phyloP scores from a whole-genome alignment of 2,113 vertebrate genomes.

The Natator depressus region DNA sequence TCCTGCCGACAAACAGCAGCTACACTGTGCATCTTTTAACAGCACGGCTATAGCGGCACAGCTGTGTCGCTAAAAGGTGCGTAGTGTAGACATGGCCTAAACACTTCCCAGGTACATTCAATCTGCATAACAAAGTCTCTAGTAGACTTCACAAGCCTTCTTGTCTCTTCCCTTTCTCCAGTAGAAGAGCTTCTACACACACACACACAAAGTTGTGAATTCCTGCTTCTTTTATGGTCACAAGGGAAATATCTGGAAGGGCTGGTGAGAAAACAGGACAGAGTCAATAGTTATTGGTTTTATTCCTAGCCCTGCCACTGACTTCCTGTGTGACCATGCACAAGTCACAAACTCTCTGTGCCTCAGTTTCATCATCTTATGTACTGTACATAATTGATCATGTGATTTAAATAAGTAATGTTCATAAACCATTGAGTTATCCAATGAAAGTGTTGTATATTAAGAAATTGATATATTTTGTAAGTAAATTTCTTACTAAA shows the following conservation, averaged over 20 bases:
- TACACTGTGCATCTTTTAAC: too few relatives aligned
- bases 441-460: conserved; percentile 31
- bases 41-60: too few relatives aligned
- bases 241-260: conserved; percentile 60
- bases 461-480: conserved; percentile 48
- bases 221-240: conserved; percentile 50
- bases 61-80: too few relatives aligned
- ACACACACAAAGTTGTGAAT: conserved; percentile 47
- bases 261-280: conserved; percentile 37
- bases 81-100: background rate
- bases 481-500: conserved; percentile 47
- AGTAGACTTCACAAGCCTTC: background rate
- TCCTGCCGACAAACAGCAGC: too few relatives aligned
- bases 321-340: conserved; percentile 37
- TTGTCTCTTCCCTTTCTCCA: background rate
- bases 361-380: conserved; percentile 16
- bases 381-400: background rate
- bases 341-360: background rate
- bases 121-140: background rate
- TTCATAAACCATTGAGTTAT: background rate
- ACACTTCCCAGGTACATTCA: background rate
- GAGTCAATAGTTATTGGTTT: conserved; percentile 44
- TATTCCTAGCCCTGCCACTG: conserved; percentile 51
- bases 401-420: background rate
- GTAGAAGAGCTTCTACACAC: conserved; percentile 17